Conservation (phyloP, 1,140 invertebrate species). For the Frieseomelitta varia region DNA sequence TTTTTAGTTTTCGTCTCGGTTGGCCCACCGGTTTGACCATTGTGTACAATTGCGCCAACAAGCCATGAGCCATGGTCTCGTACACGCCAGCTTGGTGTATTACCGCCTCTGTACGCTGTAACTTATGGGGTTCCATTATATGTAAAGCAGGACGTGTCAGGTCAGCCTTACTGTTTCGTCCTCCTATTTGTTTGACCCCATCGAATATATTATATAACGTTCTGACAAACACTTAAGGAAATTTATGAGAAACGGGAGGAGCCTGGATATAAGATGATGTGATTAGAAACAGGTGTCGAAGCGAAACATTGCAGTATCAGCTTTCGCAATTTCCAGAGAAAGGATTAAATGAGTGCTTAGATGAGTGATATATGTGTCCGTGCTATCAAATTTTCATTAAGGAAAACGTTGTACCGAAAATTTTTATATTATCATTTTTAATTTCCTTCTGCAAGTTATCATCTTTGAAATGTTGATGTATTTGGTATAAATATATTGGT, state of each 20-base stretch:
- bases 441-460: background rate
- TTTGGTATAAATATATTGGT: too few relatives aligned
- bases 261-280: background rate
- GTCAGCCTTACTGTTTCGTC: slow-evolving; percentile 33
- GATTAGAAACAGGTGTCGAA: slow-evolving; percentile 11
- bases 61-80: slow-evolving; percentile 16
- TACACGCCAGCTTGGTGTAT: slow-evolving; percentile 48
- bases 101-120: slow-evolving; percentile 57
- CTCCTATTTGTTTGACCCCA: slow-evolving; percentile 33
- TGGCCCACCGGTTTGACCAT: slow-evolving; percentile 18
- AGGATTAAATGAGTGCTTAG: background rate
- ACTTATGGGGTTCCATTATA: slow-evolving; percentile 66
- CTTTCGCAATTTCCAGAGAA: background rate
- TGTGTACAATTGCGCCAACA: slow-evolving; percentile 43
- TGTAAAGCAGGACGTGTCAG: slow-evolving; percentile 60
- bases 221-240: background rate
- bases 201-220: background rate
- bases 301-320: background rate
- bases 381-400: background rate
- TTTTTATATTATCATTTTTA: background rate
- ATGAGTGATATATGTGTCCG: background rate
- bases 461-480: background rate
- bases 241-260: background rate
- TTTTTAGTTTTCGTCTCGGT: background rate
- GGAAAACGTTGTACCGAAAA: background rate